Evolutionary conservation across 2,888 invertebrate species (phyloP).

Genomic region (Dermolepida albohirtum): DNA sequence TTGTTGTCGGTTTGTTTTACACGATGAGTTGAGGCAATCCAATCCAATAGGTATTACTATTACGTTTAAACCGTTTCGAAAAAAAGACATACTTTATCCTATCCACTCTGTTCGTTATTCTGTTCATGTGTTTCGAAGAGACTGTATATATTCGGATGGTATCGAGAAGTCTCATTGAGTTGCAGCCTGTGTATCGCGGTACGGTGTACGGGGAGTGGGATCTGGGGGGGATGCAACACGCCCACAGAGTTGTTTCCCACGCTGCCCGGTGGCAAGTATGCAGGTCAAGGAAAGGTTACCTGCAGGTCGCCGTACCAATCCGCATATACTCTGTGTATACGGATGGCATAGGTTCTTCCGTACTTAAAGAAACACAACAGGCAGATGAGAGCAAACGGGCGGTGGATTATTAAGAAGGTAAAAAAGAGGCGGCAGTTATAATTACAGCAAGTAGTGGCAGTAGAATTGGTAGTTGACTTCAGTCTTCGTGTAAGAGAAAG

Average conservation of each 20-base stretch:
- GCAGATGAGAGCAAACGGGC: slow-evolving; percentile 5
- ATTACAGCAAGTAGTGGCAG: slow-evolving; percentile 14
- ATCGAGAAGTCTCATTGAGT: slow-evolving; percentile 64
- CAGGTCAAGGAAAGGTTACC: slow-evolving; percentile 75
- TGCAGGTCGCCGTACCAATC: slow-evolving; percentile 65
- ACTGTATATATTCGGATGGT: slow-evolving; percentile 61
- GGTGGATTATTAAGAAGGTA: not conserved
- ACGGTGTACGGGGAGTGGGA: slow-evolving; percentile 58
- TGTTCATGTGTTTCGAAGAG: slow-evolving; percentile 64
- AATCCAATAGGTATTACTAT: not conserved
- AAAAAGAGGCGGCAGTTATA: slow-evolving; percentile 27
- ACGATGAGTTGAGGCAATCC: no score
- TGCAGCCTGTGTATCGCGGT: slow-evolving; percentile 62
- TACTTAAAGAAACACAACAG: slow-evolving; percentile 37
- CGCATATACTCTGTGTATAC: slow-evolving; percentile 54
- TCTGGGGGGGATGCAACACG: slow-evolving; percentile 68
- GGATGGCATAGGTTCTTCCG: slow-evolving; percentile 43
- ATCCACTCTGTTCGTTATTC: slow-evolving; percentile 56
- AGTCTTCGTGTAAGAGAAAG: not conserved
- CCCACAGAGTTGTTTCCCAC: slow-evolving; percentile 67
- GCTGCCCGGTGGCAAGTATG: slow-evolving; percentile 73
- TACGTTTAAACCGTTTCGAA: slow-evolving; percentile 22
- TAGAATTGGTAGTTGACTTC: not conserved
- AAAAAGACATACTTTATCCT: not conserved
- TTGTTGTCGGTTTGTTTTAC: no score